Base-by-base conservation (phyloP, 2,888 invertebrate species). In the Tanytarsus gracilentus region DNA sequence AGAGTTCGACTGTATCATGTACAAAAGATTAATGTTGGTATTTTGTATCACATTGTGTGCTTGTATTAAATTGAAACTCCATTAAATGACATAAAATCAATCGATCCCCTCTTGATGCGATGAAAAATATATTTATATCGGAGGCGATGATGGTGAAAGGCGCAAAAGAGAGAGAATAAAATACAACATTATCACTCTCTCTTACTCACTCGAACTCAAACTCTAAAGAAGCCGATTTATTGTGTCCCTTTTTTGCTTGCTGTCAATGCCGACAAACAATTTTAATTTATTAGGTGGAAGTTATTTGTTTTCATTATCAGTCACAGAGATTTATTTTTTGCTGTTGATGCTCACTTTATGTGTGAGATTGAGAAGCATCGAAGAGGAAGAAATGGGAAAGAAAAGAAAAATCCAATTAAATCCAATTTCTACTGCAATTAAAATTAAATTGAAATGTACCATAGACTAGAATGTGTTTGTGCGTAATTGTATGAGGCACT, bases 301-400 rank as follows among this genome's bases (percentile, higher is more conserved):
- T 27, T 26, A 40, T 56, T 56, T 56, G 39, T 56, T 56, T 56
- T 39, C 55, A 40, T 56, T 56, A 27, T 36, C n/a, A n/a, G 53
- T 53, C 36, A 36, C 39, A 40, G 40, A 33, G 25, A 56, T 39
- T 55, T 55, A 18, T 44, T 44, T 44, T 44, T 23, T 44, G 18
- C 23, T 18, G 16, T 18, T 21, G 21, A 14, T 14, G 14, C 36
- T 14, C 33, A 33, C 5, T 7, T 14, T 1, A 36, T 6, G 6
- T 14, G 7, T 14, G 16, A 36, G 7, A 36, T 14, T n/a, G 2
- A 30, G 2, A 9, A 36, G 33, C 2, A 40, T 16, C 9, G 23
- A 44, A n/a, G 36, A 14, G 16, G 44, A 44, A 44, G 6, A 4
- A 40, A 40, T n/a, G n/a, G 7, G 16, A 40, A 16, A 40, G 16